Evolutionary conservation across 2,113 vertebrate genomes (phyloP).

Genomic region (Fregata magnificens): DNA sequence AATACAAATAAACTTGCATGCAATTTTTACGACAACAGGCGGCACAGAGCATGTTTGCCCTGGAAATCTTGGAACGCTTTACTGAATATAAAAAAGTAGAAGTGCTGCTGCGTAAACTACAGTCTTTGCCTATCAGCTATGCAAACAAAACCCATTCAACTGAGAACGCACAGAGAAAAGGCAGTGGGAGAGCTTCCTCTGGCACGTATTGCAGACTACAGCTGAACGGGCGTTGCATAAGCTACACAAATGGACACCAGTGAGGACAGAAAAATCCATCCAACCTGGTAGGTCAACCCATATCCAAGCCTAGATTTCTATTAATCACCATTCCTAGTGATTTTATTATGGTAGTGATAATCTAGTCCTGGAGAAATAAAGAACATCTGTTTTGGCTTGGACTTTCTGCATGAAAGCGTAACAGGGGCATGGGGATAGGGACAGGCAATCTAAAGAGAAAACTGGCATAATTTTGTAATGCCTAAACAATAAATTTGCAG

Average conservation of each 20-base stretch:
- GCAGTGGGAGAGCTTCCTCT: neutral
- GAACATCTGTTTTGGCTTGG: neutral
- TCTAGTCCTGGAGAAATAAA: slow-evolving; percentile 14
- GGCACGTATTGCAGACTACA: neutral
- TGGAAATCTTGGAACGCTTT: neutral
- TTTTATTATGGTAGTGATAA: neutral
- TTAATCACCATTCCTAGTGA: neutral
- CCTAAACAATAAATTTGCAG: slow-evolving; percentile 8
- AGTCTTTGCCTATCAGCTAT: neutral
- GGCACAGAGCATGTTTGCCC: neutral
- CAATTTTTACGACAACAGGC: neutral
- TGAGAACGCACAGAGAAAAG: neutral
- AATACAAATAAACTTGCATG: neutral
- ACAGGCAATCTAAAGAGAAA: neutral
- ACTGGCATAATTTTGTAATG: neutral
- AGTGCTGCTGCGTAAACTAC: neutral
- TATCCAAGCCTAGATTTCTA: neutral
- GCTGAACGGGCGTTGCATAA: neutral
- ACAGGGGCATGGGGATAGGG: neutral
- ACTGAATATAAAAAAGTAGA: neutral
- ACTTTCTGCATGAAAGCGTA: neutral
- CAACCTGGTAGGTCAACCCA: neutral
- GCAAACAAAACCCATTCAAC: neutral
- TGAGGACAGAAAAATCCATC: neutral
- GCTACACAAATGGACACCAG: neutral